Evolutionary conservation across 2,797 vertebrate genomes (phyloP).

Genomic region (Galaxias olidus): DNA sequence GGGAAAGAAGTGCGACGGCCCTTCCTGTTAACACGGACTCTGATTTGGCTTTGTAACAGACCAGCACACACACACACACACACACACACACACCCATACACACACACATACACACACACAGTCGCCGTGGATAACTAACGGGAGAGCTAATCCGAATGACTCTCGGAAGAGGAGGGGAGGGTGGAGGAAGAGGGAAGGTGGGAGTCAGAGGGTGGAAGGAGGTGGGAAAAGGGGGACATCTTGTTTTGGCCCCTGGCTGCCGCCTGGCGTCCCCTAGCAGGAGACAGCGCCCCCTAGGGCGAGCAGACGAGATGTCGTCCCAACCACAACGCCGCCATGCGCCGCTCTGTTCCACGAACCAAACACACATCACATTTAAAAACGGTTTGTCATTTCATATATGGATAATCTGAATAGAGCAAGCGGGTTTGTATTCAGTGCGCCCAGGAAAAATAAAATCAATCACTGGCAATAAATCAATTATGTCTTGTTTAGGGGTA

Average conservation of each 20-base stretch:
- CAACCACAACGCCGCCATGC: background rate
- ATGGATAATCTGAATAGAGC: background rate
- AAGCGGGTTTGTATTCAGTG: background rate
- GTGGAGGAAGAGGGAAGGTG: background rate
- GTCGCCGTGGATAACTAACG: conserved; percentile 11
- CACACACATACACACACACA: no score
- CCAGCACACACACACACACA: conserved; percentile 8
- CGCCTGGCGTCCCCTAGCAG: background rate
- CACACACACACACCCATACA: no score
- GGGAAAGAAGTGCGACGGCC: background rate
- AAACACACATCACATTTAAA: background rate
- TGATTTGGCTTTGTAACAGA: conserved; percentile 16
- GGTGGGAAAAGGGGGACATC: background rate
- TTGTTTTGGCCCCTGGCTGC: background rate
- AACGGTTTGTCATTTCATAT: background rate
- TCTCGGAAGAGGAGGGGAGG: conserved; percentile 1
- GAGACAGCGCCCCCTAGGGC: conserved; percentile 1
- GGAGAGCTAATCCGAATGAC: conserved; percentile 20
- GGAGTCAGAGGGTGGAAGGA: background rate
- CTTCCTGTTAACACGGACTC: background rate
- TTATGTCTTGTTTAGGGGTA: conserved; percentile 42
- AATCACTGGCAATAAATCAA: conserved; percentile 24
- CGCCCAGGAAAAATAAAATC: conserved; percentile 34
- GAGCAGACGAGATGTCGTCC: background rate
- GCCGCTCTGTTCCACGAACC: background rate